Evolutionary conservation across 2,888 invertebrate species (phyloP), one percentile per base, ranked within the genome.

Genomic region (Aspidiotus destructor): DNA sequence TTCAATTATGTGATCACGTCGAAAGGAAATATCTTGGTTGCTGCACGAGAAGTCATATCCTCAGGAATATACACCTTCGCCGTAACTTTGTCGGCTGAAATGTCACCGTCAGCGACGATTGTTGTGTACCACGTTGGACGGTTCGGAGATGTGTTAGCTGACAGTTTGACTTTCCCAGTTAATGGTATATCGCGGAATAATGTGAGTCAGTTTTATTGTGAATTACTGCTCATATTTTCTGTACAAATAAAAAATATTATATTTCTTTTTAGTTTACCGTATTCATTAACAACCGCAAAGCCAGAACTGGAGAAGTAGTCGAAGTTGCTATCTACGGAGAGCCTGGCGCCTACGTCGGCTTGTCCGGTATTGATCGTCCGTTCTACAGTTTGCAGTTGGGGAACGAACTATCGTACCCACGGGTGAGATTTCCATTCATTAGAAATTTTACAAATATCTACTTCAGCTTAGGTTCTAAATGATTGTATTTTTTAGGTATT

Each of bases 161-260:
- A 97, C 80, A 90, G 92, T 70, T 81, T 97, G 70, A 95, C 95
- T n/a, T 94, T 96, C 81, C 93, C 94, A 0, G 95, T 97, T 41
- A 93, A 96, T 79, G 95, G 95, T 70, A 92, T 96, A 73, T 90
- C 93, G 1, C 79, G 92, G 70, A 95, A 97, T 77, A 92, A 94
- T 76, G 88, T 88, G 75, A 77, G 78, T 76, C 41, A 58, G 13
- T 64, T 68, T 65, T 71, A 28, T 28, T 28, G 28, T 28, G 5
- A 28, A 1, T 28, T 28, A 5, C 1, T 1, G 28, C 28, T 5
- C 3, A 54, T 54, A 16, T 54, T 17, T 54, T n/a, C 17, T 54
- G 9, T 54, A 9, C 3, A 8, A 54, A 28, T 58, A 7, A 28
- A n/a, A 48, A 48, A 10, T 57, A 8, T 28, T 15, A 28, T 67